These are phyloP conservation scores for Antheraea mylitta DNA, from an alignment of 1,140 invertebrate species.

Conservation along the genomic window DNA sequence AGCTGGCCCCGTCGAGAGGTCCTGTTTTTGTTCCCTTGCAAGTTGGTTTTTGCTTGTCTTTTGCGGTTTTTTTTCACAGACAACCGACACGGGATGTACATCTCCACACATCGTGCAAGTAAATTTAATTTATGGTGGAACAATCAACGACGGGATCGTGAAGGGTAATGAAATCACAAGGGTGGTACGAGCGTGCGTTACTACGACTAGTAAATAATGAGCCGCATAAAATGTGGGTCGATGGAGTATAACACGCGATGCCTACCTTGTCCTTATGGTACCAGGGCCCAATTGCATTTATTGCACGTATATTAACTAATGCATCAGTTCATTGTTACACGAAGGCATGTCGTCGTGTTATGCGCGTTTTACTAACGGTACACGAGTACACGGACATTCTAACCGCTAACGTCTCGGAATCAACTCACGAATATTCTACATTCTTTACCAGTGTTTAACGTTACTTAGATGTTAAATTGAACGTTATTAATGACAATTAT, in stretches of 20 bases:
- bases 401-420: constrained; percentile 19
- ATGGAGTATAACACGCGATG: constrained; percentile 65
- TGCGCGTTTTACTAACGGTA: constrained; percentile 29
- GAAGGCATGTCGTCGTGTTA: constrained; percentile 8
- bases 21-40: constrained; percentile 68
- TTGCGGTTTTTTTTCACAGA: constrained; percentile 68
- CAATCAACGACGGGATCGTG: constrained; percentile 5
- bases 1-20: constrained; percentile 61
- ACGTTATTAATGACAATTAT: background rate
- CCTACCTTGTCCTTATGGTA: constrained; percentile 43
- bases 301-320: constrained; percentile 26
- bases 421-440: constrained; percentile 12
- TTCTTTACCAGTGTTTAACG: background rate
- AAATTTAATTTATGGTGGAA: background rate
- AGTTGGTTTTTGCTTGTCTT: constrained; percentile 60
- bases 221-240: constrained; percentile 76
- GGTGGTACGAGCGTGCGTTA: constrained; percentile 46
- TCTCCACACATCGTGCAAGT: constrained; percentile 29
- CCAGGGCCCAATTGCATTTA: constrained; percentile 29
- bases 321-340: constrained; percentile 31
- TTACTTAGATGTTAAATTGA: background rate
- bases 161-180: constrained; percentile 32
- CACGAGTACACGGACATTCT: constrained; percentile 14
- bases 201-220: constrained; percentile 65
- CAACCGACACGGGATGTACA: constrained; percentile 38